Base-by-base conservation (phyloP, 2,888 invertebrate species). In the Pandemis corylana region DNA sequence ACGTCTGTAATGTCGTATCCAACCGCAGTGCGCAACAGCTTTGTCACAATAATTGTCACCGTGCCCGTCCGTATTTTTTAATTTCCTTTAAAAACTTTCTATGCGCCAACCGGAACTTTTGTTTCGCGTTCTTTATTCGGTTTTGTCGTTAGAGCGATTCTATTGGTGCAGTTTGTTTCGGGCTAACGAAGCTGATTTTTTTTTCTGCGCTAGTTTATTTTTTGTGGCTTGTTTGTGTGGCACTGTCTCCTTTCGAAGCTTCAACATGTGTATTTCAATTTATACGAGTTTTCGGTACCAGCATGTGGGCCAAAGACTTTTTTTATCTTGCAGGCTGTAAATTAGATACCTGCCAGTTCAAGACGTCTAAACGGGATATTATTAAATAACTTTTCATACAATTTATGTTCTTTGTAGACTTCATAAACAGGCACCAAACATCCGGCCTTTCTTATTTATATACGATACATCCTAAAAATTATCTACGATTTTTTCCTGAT, bases 1-100 rank as follows among this genome's bases (percentile, higher is more conserved):
- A 61, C 51, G 64, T 56, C 44, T 15, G 67, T 59, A 12, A 20
- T 68, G 69, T 74, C 74, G 74, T 69, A 74, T 74, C 69, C 59
- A 49, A 59, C 69, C 74, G 74, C 74, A 74, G 36, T 74, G 74
- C 74, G 74, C 74, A 74, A 74, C 69, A 70, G 53, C 74, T 74
- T 69, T 61, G 61, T 74, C 65, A 69, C 65, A 65, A 66, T 74
- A 70, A 74, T 68, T 65, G 69, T 74, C 73, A 65, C 42, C 28
- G 69, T 28, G 28, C 15, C 59, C 42, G 9, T 51, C 59, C 36
- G 49, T 70, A 69, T 70, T 74, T 74, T 69, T 74, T 66, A 61
- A 74, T 74, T 74, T 66, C 28, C 56, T 69, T 73, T 65, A 61
- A 69, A 74, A 69, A 65, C 64, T 56, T 28, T 49, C 5, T 5